Conservation (phyloP, 2,113 vertebrate species). For the Noctilio leporinus region DNA sequence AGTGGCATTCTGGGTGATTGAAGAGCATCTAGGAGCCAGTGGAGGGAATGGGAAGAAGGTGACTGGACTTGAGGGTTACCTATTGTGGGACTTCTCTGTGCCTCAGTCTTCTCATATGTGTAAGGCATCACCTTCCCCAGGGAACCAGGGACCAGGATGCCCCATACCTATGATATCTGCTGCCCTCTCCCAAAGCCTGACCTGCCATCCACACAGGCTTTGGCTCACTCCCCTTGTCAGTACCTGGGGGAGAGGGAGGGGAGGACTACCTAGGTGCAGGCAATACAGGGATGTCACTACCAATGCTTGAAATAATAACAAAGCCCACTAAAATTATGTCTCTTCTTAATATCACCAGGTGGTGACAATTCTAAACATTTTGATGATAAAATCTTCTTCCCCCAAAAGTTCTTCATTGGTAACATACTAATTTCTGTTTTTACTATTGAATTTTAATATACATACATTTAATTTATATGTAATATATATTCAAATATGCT, state of each 20-base stretch:
- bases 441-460: not conserved
- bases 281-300: rapidly evolving
- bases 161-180: not conserved
- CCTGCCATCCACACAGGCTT: rapidly evolving
- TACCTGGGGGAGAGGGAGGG: not conserved
- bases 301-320: not conserved
- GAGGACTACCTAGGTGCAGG: rapidly evolving
- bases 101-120: not conserved
- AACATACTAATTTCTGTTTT: not conserved
- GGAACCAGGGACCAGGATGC: not conserved
- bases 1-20: not conserved
- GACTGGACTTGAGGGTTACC: not conserved
- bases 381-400: not conserved
- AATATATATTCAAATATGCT: not conserved
- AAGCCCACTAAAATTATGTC: not conserved
- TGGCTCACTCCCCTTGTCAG: not conserved
- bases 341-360: not conserved
- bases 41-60: not conserved
- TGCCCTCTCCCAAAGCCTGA: not conserved
- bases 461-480: not conserved
- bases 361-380: not conserved
- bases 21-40: not conserved
- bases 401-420: not conserved
- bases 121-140: not conserved
- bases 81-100: not conserved